Percentiles rank a stretch among this genome's conserved stretches.
phyloP scores from a whole-genome alignment of 2,797 vertebrate species.

The Sandelia bainsii region DNA sequence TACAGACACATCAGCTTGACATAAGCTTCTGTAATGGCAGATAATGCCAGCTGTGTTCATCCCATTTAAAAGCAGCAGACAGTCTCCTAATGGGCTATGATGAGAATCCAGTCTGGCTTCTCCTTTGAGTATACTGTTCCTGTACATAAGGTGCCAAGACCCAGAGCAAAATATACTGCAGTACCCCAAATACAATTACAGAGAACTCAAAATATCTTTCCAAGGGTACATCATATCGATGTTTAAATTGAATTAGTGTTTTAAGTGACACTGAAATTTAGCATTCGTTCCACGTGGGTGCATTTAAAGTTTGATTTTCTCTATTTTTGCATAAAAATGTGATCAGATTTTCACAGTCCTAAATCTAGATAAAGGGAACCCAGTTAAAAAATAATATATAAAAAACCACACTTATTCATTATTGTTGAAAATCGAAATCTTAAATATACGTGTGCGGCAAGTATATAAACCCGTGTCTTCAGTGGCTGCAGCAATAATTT shows the following conservation, averaged over 20 bases:
- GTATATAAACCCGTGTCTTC: no score
- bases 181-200: slow-evolving; percentile 49
- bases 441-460: no score
- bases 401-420: no score
- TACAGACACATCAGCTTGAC: slow-evolving; percentile 11
- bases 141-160: slow-evolving; percentile 49
- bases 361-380: no score
- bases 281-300: slow-evolving; percentile 3
- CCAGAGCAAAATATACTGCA: slow-evolving; percentile 53
- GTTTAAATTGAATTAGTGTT: slow-evolving; percentile 45
- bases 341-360: no score
- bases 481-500: no score
- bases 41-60: slow-evolving; percentile 47
- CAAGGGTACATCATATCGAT: slow-evolving; percentile 31
- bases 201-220: slow-evolving; percentile 44
- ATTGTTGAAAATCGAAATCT: no score
- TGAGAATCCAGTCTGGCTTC: slow-evolving; percentile 60
- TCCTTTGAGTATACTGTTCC: slow-evolving; percentile 46
- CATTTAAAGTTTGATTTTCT: no score
- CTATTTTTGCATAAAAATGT: no score
- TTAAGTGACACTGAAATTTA: slow-evolving; percentile 19
- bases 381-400: no score
- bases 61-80: slow-evolving; percentile 51
- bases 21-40: slow-evolving; percentile 35
- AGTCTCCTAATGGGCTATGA: slow-evolving; percentile 46